Evolutionary conservation across 2,113 vertebrate genomes (phyloP), one percentile per base, ranked within the genome.

Genomic region (Oreochromis tanganicae): DNA sequence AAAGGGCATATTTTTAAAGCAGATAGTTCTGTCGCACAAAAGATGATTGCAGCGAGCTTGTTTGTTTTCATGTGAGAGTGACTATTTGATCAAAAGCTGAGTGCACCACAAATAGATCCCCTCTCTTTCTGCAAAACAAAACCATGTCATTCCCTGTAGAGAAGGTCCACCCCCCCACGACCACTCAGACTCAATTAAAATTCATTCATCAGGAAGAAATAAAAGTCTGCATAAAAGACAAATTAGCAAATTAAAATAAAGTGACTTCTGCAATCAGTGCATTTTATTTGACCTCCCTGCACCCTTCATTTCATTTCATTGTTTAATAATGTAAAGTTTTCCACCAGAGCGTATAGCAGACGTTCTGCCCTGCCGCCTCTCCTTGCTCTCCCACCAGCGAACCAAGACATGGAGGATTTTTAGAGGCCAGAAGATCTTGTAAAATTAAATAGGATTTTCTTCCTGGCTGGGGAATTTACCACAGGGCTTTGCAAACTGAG

Each of bases 381-480:
- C 57, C 79, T 55, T 32, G 52, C 79, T 89, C 82, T 56, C 85
- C 55, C 85, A 61, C 81, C 89, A 88, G 88, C 80, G 63, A 92
- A 90, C 90, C 88, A 88, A 86, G 87, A 94, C 93, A 87, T 61
- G 88, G 82, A 93, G 91, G 93, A 94, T 79, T 93, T 90, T 95
- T 89, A 89, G 88, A 91, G 94, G 91, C 94, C 94, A 94, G 91
- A 92, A 89, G 92, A 92, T 92, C 93, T 96, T 95, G 95, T 96
- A 95, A 96, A 97, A 95, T 95, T 93, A 95, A 96, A 94, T 93
- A 89, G 94, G 95, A 95, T 96, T 96, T 96, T 96, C 96, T 95
- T 92, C 93, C 92, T 94, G 94, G 93, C 93, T 86, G 89, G 87
- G 85, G 93, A 87, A 90, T 95, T 95, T 86, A 95, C 94, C 95